phyloP scores from a whole-genome alignment of 2,888 invertebrate species.

The Macrostomum cliftonense region DNA sequence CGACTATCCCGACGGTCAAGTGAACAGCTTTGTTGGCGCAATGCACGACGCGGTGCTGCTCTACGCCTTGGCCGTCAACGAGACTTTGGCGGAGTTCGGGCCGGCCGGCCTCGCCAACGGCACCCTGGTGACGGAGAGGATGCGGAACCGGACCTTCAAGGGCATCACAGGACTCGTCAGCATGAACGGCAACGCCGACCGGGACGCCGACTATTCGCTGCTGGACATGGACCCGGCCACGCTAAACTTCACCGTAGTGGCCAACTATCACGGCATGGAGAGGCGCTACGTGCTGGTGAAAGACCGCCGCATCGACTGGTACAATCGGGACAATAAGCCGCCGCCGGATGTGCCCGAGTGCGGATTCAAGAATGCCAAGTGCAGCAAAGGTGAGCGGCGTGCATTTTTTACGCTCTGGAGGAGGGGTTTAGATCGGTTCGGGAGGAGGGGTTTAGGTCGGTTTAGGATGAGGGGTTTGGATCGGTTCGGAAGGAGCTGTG shows the following conservation, averaged over 20 bases:
- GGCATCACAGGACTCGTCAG: conserved; percentile 71
- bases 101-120: conserved; percentile 46
- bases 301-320: conserved; percentile 21
- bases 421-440: no score
- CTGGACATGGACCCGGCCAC: conserved; percentile 65
- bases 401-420: no score
- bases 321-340: conserved; percentile 1
- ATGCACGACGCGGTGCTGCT: conserved; percentile 79
- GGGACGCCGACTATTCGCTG: conserved; percentile 69
- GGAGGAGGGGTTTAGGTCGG: no score
- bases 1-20: conserved; percentile 33
- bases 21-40: conserved; percentile 68
- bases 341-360: conserved; percentile 12
- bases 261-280: conserved; percentile 60
- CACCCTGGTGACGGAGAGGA: conserved; percentile 52
- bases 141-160: conserved; percentile 62
- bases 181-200: conserved; percentile 72
- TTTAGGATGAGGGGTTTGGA: no score
- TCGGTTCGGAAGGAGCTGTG: no score
- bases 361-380: conserved; percentile 11
- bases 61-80: conserved; percentile 66
- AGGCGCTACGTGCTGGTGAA: conserved; percentile 52
- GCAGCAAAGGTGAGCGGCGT: conserved; percentile 4
- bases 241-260: conserved; percentile 58
- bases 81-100: conserved; percentile 45